Conservation (phyloP, 2,113 vertebrate species). For the Gavia stellata region DNA sequence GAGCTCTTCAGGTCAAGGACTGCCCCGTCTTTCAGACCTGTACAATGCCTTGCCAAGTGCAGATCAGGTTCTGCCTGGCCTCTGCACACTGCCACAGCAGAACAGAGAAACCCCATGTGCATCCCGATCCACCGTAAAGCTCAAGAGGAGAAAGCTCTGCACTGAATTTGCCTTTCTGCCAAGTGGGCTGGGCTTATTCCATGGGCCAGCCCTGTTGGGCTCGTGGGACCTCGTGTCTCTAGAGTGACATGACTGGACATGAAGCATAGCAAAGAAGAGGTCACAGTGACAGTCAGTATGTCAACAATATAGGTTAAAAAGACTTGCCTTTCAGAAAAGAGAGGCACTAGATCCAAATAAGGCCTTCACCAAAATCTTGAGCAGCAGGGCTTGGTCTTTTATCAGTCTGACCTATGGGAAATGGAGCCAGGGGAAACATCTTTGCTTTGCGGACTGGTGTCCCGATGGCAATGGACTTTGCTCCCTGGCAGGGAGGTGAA, state of each 20-base stretch:
- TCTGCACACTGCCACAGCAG: not conserved
- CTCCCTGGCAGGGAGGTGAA: not conserved
- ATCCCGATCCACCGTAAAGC: not conserved
- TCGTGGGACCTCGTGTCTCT: not conserved
- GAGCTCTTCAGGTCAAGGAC: not conserved
- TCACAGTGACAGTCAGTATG: not conserved
- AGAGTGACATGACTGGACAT: not conserved
- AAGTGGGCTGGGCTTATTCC: not conserved
- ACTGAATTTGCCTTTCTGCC: not conserved
- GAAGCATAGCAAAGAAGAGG: not conserved
- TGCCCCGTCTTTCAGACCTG: not conserved
- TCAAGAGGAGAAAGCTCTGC: not conserved
- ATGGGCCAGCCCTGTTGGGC: fast-evolving
- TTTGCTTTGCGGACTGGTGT: not conserved
- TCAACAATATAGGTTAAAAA: not conserved
- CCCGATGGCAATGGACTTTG: not conserved
- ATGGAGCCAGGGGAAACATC: not conserved
- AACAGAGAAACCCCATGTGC: not conserved
- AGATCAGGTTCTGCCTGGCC: not conserved
- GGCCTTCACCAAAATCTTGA: not conserved
- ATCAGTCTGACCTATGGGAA: not conserved
- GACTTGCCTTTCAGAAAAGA: not conserved
- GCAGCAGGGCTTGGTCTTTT: not conserved
- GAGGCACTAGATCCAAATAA: not conserved
- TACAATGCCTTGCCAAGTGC: not conserved